phyloP scores from a whole-genome alignment of 2,888 invertebrate species.

The Dinocampus coccinellae region DNA sequence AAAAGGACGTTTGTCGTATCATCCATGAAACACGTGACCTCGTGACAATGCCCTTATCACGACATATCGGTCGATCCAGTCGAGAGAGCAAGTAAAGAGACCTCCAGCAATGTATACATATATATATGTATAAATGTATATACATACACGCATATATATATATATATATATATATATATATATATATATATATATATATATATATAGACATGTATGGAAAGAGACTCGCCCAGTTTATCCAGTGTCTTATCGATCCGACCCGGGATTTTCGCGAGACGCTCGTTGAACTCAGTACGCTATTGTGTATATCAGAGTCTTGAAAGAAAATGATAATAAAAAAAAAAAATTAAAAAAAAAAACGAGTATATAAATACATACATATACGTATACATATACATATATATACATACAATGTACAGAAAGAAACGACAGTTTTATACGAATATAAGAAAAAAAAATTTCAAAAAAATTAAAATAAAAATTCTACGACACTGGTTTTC shows the following conservation, averaged over 20 bases:
- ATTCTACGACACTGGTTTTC: neutral
- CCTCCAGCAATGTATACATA: neutral
- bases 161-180: neutral
- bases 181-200: neutral
- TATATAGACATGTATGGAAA: neutral
- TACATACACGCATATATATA: neutral
- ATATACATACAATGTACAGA: neutral
- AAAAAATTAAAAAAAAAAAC: too few relatives aligned
- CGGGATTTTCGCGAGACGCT: conserved; percentile 15
- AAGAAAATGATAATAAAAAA: too few relatives aligned
- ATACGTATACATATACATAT: neutral
- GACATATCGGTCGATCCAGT: conserved; percentile 20
- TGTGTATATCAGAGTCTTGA: conserved; percentile 11
- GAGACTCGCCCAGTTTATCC: conserved; percentile 22
- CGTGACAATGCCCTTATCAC: conserved; percentile 16
- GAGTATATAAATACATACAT: neutral
- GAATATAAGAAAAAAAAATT: neutral
- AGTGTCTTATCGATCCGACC: conserved; percentile 27
- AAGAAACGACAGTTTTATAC: neutral
- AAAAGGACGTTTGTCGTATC: neutral
- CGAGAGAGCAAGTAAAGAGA: conserved; percentile 15
- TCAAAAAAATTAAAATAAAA: neutral
- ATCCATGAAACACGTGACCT: conserved; percentile 15
- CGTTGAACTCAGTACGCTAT: conserved; percentile 6
- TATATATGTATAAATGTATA: neutral